Base-by-base conservation (phyloP, 2,797 vertebrate genomes). In the Propithecus deckenii region DNA sequence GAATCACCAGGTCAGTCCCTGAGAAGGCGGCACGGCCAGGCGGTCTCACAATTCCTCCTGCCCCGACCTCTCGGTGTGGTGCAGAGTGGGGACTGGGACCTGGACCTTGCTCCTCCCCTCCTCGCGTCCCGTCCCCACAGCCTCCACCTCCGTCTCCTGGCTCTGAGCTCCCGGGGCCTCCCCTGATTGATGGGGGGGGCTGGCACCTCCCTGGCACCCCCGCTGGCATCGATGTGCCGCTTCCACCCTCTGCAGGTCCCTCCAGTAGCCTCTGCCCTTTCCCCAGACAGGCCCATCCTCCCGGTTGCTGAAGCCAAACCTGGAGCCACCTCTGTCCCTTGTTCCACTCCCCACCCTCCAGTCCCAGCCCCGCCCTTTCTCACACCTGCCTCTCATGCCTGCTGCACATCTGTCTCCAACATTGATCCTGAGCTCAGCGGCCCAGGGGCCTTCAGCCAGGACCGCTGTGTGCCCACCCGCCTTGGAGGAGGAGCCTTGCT, bases 161-260 rank as follows among this genome's bases (percentile, higher is more conserved):
- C 38, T n/a, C 41, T 46, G 28, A 41, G 57, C n/a, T 61, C 59
- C 30, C 14, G 1, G 17, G 15, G 50, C 35, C 15, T 23, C 67
- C 38, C 52, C 23, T 41, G 28, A 55, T 5, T 23, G 7, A 28
- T 13, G 28, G 4, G 59, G 59, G 13, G 59, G 12, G 13, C 71
- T 5, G 41, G 74, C 52, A 7, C 50, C 28, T n/a, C 7, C 41
- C 69, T 23, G 23, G 30, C 17, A 4, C 14, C 61, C n/a, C 63
- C 20, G 3, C 52, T 5, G 15, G 35, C 4, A 17, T 61, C 1
- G 3, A 18, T 7, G 48, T 12, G 43, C 46, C 9, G 9, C 1
- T 13, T 48, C 20, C 17, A 5, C 9, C 4, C 28, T 12, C 13
- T 20, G 30, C 38, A 0, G n/a, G 12, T 18, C 28, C n/a, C 61